Evolutionary conservation across 2,797 vertebrate genomes (phyloP).

Genomic region (Helicolenus hilgendorfi): DNA sequence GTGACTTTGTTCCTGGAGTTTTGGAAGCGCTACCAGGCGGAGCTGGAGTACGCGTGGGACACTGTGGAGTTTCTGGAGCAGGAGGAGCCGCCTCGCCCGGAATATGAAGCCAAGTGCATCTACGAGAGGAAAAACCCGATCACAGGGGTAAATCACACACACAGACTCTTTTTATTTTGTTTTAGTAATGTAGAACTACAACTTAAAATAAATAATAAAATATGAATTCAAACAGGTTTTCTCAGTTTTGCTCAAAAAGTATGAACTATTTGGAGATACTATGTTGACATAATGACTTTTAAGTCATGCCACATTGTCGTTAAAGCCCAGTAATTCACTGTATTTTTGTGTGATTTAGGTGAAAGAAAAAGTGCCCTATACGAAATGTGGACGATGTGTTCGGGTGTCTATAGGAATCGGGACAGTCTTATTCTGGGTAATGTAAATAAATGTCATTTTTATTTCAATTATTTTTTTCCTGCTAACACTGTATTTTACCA

Average conservation of each 20-base stretch:
- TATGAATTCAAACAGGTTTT: neutral
- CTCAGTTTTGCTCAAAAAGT: neutral
- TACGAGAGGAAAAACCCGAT: constrained; percentile 92
- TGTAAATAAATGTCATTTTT: neutral
- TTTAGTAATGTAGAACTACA: neutral
- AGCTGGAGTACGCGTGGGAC: constrained; percentile 96
- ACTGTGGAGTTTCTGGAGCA: constrained; percentile 95
- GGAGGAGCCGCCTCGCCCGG: constrained; percentile 93
- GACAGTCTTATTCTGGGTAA: constrained; percentile 97
- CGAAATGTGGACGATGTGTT: constrained; percentile 91
- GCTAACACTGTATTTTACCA: neutral
- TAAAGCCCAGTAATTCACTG: neutral
- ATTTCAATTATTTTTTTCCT: neutral
- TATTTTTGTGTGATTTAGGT: constrained; percentile 78
- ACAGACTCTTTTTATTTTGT: neutral
- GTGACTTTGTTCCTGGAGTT: constrained; percentile 97
- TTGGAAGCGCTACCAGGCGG: constrained; percentile 96
- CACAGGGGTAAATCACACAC: constrained; percentile 89
- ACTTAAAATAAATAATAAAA: neutral
- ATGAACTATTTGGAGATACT: neutral
- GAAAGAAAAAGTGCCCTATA: constrained; percentile 93
- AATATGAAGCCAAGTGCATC: constrained; percentile 94
- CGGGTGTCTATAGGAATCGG: constrained; percentile 92
- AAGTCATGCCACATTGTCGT: neutral
- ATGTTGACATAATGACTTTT: neutral